Evolutionary conservation across 1,140 invertebrate species (phyloP), one percentile per base, ranked within the genome.

Genomic region (Cydia amplana): DNA sequence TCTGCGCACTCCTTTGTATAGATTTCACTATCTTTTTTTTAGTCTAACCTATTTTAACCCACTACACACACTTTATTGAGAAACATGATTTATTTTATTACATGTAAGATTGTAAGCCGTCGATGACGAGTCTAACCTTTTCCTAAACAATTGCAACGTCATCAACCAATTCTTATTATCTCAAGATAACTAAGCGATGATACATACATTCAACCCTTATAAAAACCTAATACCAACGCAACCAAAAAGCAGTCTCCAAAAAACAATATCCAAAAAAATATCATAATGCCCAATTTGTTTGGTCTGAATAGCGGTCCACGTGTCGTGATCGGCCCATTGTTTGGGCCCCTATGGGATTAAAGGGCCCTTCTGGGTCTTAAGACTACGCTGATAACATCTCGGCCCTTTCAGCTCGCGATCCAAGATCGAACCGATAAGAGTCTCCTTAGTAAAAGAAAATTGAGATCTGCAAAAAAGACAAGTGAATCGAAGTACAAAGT

Each of bases 261-360:
- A 79, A 78, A 77, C 55, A 70, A 79, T 76, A 77, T 73, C 74
- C 77, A 76, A 80, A 72, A 75, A 75, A 67, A 63, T 74, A 74
- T 81, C 77, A 84, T 80, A 83, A 85, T 83, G 79, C 83, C 83
- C 83, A 90, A 88, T 88, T 90, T 87, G 83, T 83, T 79, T 75
- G 73, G 73, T 40, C 74, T 82, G 84, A 83, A 85, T 86, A 83
- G 80, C 72, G 36, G 78, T 81, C 82, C 87, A 91, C 85, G 86
- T 89, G 89, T 87, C 82, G 74, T 77, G 77, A 74, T 83, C 63
- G 70, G 63, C 25, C 83, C 65, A 85, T 89, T 90, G 85, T 89
- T 80, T 80, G 77, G 77, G 36, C 82, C 82, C 83, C 77, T 87
- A 87, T 80, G 75, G 85, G 85, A 86, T 85, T 85, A 83, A 76